Evolutionary conservation across 2,113 vertebrate genomes (phyloP).

Genomic region (Ovibos moschatus): DNA sequence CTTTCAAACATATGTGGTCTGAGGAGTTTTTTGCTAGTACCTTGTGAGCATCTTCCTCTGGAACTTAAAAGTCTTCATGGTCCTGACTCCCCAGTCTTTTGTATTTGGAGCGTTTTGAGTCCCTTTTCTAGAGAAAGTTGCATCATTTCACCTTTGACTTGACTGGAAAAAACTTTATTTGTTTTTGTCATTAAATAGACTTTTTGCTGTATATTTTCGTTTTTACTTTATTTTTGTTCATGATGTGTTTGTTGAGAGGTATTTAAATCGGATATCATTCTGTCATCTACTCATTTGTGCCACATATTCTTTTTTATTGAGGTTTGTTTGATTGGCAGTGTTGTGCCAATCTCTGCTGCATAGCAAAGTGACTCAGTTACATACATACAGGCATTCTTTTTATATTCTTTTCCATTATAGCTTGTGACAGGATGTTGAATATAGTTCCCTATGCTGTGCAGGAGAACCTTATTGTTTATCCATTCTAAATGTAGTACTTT

Average conservation of each 20-base stretch:
- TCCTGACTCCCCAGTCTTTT: rapidly evolving
- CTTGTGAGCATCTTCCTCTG: background rate
- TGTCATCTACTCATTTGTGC: no score
- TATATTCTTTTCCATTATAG: background rate
- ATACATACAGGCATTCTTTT: background rate
- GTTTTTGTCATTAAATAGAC: rapidly evolving
- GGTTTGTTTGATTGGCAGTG: background rate
- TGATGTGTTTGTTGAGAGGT: no score
- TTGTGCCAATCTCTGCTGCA: background rate
- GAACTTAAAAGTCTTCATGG: no score
- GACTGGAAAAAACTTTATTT: no score
- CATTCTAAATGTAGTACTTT: background rate
- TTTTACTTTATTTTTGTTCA: background rate
- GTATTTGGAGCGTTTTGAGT: background rate
- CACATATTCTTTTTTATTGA: background rate
- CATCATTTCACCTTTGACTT: background rate
- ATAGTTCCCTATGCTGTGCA: background rate
- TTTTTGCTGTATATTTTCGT: background rate
- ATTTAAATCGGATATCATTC: background rate
- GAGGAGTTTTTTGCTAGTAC: background rate
- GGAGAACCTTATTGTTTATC: background rate
- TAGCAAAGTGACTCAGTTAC: background rate
- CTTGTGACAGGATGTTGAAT: background rate
- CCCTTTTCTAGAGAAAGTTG: background rate
- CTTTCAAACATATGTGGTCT: background rate